A percentile compares a stretch with the other conserved stretches of the same genome.
These are phyloP conservation scores for Callithrix jacchus DNA, from an alignment of 2,113 vertebrate species.

Conservation along the genomic window DNA sequence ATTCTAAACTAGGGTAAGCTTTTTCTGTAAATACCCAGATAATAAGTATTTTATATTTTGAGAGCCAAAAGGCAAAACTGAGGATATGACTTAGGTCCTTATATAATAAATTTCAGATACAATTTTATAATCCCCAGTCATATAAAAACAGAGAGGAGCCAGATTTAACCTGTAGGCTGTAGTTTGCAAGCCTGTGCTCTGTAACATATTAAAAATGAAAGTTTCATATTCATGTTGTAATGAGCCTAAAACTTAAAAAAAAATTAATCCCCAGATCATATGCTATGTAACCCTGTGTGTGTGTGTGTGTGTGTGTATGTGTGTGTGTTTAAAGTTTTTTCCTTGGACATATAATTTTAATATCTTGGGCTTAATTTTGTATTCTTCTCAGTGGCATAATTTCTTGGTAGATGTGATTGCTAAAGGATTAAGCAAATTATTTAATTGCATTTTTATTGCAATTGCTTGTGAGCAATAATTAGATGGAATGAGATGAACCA, in stretches of 20 bases:
- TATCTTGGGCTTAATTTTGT: background rate
- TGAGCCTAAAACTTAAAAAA: background rate
- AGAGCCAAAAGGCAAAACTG: background rate
- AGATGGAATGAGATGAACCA: constrained; percentile 40
- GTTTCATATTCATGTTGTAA: background rate
- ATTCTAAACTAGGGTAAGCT: background rate
- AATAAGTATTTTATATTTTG: background rate
- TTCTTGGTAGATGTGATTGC: constrained; percentile 25
- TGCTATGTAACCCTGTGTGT: background rate
- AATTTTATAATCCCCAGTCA: background rate
- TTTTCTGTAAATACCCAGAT: background rate
- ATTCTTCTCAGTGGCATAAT: background rate
- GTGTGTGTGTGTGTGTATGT: background rate
- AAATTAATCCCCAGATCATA: background rate
- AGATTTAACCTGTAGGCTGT: background rate
- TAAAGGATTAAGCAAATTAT: constrained; percentile 50
- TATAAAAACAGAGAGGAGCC: background rate
- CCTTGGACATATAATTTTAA: background rate
- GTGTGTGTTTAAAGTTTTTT: background rate
- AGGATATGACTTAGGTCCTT: background rate
- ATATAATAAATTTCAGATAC: background rate
- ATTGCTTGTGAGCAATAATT: background rate
- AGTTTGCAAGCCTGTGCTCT: background rate
- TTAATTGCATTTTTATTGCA: background rate
- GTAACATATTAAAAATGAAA: background rate